Evolutionary conservation across 2,888 invertebrate species (phyloP).

Genomic region (Lasioglossum pauxillum): DNA sequence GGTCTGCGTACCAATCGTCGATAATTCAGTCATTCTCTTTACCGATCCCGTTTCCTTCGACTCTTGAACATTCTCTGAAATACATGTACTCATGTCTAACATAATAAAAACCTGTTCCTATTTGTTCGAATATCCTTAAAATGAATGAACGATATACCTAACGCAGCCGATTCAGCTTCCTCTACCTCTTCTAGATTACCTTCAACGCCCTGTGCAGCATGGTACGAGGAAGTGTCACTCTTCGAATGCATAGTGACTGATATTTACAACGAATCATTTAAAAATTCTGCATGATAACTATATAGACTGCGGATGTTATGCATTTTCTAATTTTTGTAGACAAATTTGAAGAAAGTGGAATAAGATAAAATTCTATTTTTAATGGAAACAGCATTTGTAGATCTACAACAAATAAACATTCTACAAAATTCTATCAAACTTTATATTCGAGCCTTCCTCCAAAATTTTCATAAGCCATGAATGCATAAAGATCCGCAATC

Average conservation of each 20-base stretch:
- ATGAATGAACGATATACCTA: slow-evolving; percentile 20
- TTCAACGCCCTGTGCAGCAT: neutral
- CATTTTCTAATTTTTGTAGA: no score
- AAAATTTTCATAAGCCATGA: no score
- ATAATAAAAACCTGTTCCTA: neutral
- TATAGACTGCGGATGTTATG: no score
- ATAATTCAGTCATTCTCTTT: neutral
- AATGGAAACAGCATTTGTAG: no score
- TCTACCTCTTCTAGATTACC: slow-evolving; percentile 3
- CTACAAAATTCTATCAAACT: no score
- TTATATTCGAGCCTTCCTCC: no score
- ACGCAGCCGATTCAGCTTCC: neutral
- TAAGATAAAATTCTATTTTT: no score
- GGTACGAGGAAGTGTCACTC: neutral
- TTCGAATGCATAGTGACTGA: slow-evolving; percentile 12
- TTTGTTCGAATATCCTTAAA: neutral
- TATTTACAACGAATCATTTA: neutral
- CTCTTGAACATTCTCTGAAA: slow-evolving; percentile 25
- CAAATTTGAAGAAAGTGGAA: no score
- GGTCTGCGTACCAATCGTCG: slow-evolving; percentile 39
- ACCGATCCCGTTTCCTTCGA: neutral
- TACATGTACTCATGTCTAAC: neutral
- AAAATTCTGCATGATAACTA: neutral
- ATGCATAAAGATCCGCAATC: no score
- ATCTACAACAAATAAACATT: no score